Conservation (phyloP, 2,888 invertebrate genomes). For the Linnaemya vulpina region DNA sequence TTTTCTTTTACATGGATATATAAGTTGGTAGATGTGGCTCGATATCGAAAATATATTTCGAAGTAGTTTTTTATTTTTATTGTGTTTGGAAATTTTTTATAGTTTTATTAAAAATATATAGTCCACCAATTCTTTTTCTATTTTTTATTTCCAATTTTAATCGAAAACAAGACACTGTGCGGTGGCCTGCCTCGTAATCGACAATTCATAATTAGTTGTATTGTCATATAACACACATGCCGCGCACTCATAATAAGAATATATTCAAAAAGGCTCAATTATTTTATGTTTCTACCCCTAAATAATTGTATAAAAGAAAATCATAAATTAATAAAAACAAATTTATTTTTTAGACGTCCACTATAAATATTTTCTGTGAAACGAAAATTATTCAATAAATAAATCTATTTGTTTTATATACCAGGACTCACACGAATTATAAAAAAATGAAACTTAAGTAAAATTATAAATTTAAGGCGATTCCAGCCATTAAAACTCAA, state of each 20-base stretch:
- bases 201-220: constrained; percentile 29
- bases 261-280: background rate
- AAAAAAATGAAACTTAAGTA: too few relatives aligned
- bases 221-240: background rate
- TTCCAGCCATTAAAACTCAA: too few relatives aligned
- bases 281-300: background rate
- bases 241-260: background rate
- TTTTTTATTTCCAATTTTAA: background rate
- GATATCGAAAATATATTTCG: too few relatives aligned
- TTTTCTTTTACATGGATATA: too few relatives aligned
- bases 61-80: too few relatives aligned
- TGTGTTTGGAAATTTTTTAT: too few relatives aligned
- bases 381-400: background rate
- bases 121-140: too few relatives aligned
- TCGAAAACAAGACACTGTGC: background rate
- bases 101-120: too few relatives aligned
- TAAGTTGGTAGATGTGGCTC: too few relatives aligned
- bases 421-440: too few relatives aligned
- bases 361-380: background rate
- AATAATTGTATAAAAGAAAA: background rate
- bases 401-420: too few relatives aligned
- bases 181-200: background rate
- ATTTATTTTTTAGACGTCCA: background rate
- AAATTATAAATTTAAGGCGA: too few relatives aligned
- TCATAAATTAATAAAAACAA: background rate